These are phyloP conservation scores for Proales similis DNA, from an alignment of 1,140 invertebrate genomes.

Conservation along the genomic window DNA sequence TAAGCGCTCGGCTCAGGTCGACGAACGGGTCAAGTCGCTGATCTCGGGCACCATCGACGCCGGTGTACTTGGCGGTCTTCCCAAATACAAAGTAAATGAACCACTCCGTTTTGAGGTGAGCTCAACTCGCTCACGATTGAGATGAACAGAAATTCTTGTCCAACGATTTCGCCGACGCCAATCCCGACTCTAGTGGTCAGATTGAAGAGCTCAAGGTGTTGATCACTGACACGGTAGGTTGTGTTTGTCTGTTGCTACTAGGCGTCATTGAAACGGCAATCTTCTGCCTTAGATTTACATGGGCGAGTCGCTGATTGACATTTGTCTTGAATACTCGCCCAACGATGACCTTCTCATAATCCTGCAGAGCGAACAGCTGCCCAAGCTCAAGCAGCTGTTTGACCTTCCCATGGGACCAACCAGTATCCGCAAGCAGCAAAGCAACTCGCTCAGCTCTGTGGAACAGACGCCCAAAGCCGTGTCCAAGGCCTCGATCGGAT, in stretches of 20 bases:
- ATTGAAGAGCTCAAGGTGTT: neutral
- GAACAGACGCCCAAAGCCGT: neutral
- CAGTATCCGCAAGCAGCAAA: too few relatives aligned
- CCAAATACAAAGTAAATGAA: slow-evolving; percentile 37
- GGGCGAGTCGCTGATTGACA: slow-evolving; percentile 16
- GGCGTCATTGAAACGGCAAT: too few relatives aligned
- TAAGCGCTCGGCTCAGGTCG: neutral
- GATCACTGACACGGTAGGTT: slow-evolving; percentile 24
- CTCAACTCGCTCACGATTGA: too few relatives aligned
- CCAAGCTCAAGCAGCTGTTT: slow-evolving; percentile 17
- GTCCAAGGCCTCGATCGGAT: neutral
- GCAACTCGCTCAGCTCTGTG: too few relatives aligned
- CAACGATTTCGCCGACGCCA: neutral
- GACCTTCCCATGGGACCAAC: slow-evolving; percentile 11
- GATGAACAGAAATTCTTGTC: slow-evolving; percentile 4
- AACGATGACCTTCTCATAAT: slow-evolving; percentile 24
- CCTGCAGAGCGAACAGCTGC: slow-evolving; percentile 20
- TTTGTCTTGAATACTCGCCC: neutral
- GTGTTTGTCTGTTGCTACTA: too few relatives aligned
- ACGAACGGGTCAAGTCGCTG: slow-evolving; percentile 16
- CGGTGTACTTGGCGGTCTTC: slow-evolving; percentile 21
- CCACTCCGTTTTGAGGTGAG: too few relatives aligned
- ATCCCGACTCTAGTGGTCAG: neutral
- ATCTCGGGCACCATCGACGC: slow-evolving; percentile 32
- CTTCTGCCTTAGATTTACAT: too few relatives aligned